Evolutionary conservation across 2,888 invertebrate genomes (phyloP), one percentile per base, ranked within the genome.

Genomic region (Tromatobia lineatoria): DNA sequence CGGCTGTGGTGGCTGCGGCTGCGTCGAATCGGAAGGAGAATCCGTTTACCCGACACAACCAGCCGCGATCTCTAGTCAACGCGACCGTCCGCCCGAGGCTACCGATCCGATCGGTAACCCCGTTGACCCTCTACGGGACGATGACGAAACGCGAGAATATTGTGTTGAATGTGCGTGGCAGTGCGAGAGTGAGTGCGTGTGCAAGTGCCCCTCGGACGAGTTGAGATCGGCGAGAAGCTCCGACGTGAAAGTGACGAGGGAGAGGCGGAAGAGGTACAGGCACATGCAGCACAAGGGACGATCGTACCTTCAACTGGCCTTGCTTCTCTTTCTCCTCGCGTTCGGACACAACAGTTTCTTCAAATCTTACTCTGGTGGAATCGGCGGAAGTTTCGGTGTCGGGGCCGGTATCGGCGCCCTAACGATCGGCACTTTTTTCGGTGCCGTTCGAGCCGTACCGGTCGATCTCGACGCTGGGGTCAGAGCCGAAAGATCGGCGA

Each of bases 401-500:
- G 85, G 90, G 3, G 10, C 34, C 83, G 78, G 82, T 34, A 81
- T 87, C 47, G 89, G 90, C 85, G 88, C 90, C 52, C 83, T 92
- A 18, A 89, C 91, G 57, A 57, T 85, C 75, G 85, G 90, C 82
- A 78, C 75, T 10, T 80, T 79, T 25, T 79, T 88, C 50, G 89
- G 90, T 85, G 88, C 90, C 71, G 86, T 82, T 3, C 87, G 87
- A 66, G 90, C 89, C 11, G 88, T 89, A 34, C 91, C 93, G 74
- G 85, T 91, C 59, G 91, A 91, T 82, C 80, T 88, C 57, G 92
- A 91, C 85, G 87, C 91, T 67, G 90, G 89, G 23, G 87, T 89
- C 6, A 95, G 96, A 93, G 96, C 96, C 94, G 96, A 97, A 94
- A 96, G 97, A 93, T 96, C 96, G 92, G 96, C 97, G 91, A 97